Evolutionary conservation across 2,797 vertebrate genomes (phyloP).

Genomic region (Sparus aurata): DNA sequence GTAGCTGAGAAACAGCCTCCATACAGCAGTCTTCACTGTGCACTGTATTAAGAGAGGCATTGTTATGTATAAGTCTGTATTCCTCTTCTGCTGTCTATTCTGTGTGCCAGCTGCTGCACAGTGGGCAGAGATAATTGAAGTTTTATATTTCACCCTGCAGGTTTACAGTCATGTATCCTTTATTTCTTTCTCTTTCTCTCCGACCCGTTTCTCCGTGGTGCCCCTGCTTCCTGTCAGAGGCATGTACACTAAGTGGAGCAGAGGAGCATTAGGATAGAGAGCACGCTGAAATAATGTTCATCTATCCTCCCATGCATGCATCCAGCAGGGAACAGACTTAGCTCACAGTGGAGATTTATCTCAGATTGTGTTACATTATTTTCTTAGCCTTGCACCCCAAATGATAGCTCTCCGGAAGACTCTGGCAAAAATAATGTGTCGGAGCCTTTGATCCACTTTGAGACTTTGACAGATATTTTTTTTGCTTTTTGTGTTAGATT

Average conservation of each 20-base stretch:
- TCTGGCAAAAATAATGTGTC: conserved; percentile 1
- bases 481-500: conserved; percentile 1
- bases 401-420: conserved; percentile 4
- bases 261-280: conserved; percentile 26
- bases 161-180: conserved; percentile 31
- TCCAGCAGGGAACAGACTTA: conserved; percentile 28
- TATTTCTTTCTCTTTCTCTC: conserved; percentile 15
- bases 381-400: conserved; percentile 30
- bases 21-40: not conserved
- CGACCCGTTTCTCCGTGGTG: conserved; percentile 14
- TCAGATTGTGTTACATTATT: conserved; percentile 37
- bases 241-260: conserved; percentile 7
- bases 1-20: not conserved
- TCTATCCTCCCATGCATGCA: conserved; percentile 31
- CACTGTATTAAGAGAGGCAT: not conserved
- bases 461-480: not conserved
- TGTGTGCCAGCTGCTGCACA: conserved; percentile 14
- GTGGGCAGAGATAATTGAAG: conserved; percentile 11
- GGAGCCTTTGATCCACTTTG: conserved; percentile 21
- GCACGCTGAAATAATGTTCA: conserved; percentile 34
- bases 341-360: conserved; percentile 36
- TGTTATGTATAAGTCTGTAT: not conserved
- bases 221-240: conserved; percentile 6
- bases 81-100: conserved; percentile 5
- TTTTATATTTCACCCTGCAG: conserved; percentile 46